A percentile compares a stretch with the other conserved stretches of the same genome.
Evolutionary conservation across 2,888 invertebrate species (phyloP).

Genomic region (Hemistola chrysoprasaria): DNA sequence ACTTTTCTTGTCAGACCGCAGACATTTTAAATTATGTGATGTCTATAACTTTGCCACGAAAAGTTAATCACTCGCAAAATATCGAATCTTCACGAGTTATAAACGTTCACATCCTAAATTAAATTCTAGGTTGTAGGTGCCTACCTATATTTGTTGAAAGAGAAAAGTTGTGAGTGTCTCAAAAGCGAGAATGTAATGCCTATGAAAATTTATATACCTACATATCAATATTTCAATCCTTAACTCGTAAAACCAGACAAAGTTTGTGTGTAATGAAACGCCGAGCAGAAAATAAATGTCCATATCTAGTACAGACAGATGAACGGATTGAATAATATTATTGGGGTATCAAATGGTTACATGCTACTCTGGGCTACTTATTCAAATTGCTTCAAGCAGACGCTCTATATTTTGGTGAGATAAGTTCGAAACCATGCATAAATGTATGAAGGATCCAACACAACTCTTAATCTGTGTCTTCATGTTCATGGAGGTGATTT

Average conservation of each 20-base stretch:
- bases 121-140: no score
- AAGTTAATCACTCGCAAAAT: constrained; percentile 4
- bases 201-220: no score
- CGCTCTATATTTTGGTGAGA: neutral
- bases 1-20: constrained; percentile 29
- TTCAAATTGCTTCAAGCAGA: constrained; percentile 37
- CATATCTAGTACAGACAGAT: neutral
- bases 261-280: neutral
- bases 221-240: no score
- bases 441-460: neutral
- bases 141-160: no score
- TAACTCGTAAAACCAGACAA: no score
- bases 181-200: no score
- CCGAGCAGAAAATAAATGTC: neutral
- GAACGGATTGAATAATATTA: constrained; percentile 10
- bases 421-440: neutral
- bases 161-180: no score
- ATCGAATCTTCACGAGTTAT: neutral
- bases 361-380: constrained; percentile 26
- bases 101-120: no score
- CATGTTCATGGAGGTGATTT: neutral
- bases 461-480: no score
- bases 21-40: constrained; percentile 23
- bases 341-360: constrained; percentile 26
- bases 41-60: constrained; percentile 11